phyloP scores from a whole-genome alignment of 2,797 vertebrate genomes.

The Phyllotis vaccarum region DNA sequence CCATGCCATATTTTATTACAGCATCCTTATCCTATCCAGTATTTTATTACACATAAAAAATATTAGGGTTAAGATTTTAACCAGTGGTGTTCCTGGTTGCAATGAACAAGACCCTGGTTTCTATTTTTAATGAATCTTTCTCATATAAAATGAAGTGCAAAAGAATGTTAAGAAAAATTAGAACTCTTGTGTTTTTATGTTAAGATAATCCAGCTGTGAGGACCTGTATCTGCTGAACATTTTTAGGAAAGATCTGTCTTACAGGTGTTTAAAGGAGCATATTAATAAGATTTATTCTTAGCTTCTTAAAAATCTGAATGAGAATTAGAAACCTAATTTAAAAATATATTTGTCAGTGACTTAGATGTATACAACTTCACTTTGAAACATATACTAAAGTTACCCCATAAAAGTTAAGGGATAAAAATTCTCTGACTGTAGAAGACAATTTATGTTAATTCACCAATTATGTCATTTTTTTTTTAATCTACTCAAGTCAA shows the following conservation, averaged over 20 bases:
- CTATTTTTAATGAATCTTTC: neutral
- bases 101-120: too few species aligned
- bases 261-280: neutral
- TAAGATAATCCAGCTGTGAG: neutral
- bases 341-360: neutral
- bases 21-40: neutral
- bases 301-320: neutral
- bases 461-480: neutral
- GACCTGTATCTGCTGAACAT: neutral
- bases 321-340: slow-evolving; percentile 15
- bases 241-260: neutral
- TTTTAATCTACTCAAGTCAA: neutral
- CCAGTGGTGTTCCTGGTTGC: neutral
- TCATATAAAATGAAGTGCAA: neutral
- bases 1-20: neutral
- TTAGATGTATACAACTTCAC: neutral
- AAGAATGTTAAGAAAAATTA: neutral
- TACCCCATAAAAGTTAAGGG: neutral
- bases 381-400: neutral
- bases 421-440: neutral
- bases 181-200: neutral
- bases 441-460: neutral
- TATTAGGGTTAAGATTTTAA: too few species aligned
- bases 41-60: neutral
- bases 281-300: neutral